A percentile compares a stretch with the other conserved stretches of the same genome.
Evolutionary conservation across 2,797 vertebrate species (phyloP).

Genomic region (Ptychadena robeensis): DNA sequence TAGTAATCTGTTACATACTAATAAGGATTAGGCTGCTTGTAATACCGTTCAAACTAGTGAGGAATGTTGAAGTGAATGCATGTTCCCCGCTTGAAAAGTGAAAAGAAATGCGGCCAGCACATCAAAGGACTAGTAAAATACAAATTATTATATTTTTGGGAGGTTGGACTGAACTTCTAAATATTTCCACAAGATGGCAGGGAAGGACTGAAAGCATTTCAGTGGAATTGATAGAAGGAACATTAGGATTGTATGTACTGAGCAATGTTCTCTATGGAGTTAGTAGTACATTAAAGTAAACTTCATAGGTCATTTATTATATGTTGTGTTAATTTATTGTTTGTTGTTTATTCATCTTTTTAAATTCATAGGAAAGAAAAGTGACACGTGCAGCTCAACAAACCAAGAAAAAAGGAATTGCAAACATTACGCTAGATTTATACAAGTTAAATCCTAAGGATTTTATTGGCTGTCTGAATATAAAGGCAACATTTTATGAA

Average conservation of each 20-base stretch:
- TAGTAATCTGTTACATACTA: too few relatives aligned
- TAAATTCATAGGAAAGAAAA: conserved; percentile 66
- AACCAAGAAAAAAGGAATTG: conserved; percentile 79
- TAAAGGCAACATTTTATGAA: conserved; percentile 83
- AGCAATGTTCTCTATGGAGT: background rate
- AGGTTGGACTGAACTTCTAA: too few relatives aligned
- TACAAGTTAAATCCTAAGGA: conserved; percentile 85
- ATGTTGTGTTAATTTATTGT: background rate
- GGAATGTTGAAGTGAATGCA: too few relatives aligned
- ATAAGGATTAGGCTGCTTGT: too few relatives aligned
- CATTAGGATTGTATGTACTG: background rate
- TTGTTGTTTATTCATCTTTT: background rate
- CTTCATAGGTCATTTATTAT: too few relatives aligned
- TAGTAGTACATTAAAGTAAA: too few relatives aligned
- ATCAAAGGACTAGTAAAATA: too few relatives aligned
- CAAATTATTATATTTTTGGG: too few relatives aligned
- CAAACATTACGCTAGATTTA: conserved; percentile 82
- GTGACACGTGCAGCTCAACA: conserved; percentile 62
- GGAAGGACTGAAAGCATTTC: background rate
- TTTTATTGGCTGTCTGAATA: conserved; percentile 81
- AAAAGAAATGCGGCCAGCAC: too few relatives aligned
- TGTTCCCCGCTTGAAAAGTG: too few relatives aligned
- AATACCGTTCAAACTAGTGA: too few relatives aligned
- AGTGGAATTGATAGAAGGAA: background rate
- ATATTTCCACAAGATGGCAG: conserved; percentile 19